phyloP scores from a whole-genome alignment of 2,888 invertebrate genomes.

The Philhelius pedissequus region DNA sequence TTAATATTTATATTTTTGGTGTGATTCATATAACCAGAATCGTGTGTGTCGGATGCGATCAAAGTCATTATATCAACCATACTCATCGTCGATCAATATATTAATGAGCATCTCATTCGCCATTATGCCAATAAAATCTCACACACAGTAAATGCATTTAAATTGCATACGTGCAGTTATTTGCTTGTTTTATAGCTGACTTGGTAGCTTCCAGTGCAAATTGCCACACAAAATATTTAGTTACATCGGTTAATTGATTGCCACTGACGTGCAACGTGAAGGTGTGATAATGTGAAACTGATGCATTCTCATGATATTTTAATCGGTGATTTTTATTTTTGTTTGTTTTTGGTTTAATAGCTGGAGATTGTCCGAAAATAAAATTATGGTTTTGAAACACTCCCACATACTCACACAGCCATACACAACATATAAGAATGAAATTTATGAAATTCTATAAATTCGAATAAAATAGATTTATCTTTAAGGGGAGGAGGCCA shows the following conservation, averaged over 20 bases:
- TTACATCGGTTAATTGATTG: constrained; percentile 30
- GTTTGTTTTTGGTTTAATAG: background rate
- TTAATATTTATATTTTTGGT: too few species aligned
- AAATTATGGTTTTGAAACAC: too few species aligned
- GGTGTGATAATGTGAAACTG: constrained; percentile 43
- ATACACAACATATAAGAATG: too few species aligned
- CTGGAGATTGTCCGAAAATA: background rate
- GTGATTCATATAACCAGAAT: background rate
- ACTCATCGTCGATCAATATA: constrained; percentile 50
- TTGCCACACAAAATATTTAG: constrained; percentile 43
- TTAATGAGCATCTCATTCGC: constrained; percentile 54
- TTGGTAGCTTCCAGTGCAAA: constrained; percentile 12
- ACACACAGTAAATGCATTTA: constrained; percentile 65
- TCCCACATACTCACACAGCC: too few species aligned
- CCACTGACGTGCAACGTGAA: constrained; percentile 22
- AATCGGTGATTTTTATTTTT: background rate
- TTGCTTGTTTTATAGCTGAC: constrained; percentile 39
- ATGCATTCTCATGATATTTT: constrained; percentile 12
- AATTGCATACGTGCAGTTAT: constrained; percentile 62
- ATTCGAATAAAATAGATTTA: too few species aligned
- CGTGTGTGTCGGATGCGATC: constrained; percentile 47
- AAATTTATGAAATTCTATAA: too few species aligned
- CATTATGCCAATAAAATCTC: constrained; percentile 51
- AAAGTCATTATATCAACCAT: constrained; percentile 36
- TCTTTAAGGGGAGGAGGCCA: too few species aligned